Evolutionary conservation across 2,888 invertebrate species (phyloP), one percentile per base, ranked within the genome.

Genomic region (Torymus tubicola): DNA sequence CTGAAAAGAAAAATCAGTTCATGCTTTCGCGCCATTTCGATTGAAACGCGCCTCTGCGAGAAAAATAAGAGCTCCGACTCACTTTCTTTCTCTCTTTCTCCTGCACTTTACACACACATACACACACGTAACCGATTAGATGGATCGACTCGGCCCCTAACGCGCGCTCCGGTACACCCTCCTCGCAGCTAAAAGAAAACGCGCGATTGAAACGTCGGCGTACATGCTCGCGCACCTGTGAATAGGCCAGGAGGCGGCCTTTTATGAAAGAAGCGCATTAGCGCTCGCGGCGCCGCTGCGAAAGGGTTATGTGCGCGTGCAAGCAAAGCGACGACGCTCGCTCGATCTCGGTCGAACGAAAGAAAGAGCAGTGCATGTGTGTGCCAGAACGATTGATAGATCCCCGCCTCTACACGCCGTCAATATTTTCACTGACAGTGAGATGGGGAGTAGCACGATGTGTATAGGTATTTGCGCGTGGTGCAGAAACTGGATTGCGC

Each of bases 171-270:
- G 21, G 50, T 31, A 16, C 11, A 64, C 14, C 1, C 67, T 12
- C 12, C 11, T 16, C 55, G 24, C n/a, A n/a, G 13, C 50, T 31
- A 11, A n/a, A 68, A 24, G 53, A 68, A 65, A 69, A 52, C 64
- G 24, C 16, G 21, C 12, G 42, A 80, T 80, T 71, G 75, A 76
- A 80, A 72, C 67, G 60, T 75, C 80, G 60, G 31, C 18, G 24
- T 2, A 52, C 24, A 8, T n/a, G 42, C 4, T 14, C 14, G 5
- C 57, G 52, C 64, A 50, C 64, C 18, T 52, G 64, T 31, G 65
- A 67, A 75, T 68, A 68, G 58, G 50, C 52, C 50, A 58, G 57
- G 42, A 73, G 71, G 55, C 61, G 57, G 52, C 57, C 69, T 63
- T 70, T 76, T 69, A 61, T 31, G 63, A 61, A 50, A n/a, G 16